Evolutionary conservation across 2,888 invertebrate genomes (phyloP), one percentile per base, ranked within the genome.

Genomic region (Parapristionchus giblindavisi): DNA sequence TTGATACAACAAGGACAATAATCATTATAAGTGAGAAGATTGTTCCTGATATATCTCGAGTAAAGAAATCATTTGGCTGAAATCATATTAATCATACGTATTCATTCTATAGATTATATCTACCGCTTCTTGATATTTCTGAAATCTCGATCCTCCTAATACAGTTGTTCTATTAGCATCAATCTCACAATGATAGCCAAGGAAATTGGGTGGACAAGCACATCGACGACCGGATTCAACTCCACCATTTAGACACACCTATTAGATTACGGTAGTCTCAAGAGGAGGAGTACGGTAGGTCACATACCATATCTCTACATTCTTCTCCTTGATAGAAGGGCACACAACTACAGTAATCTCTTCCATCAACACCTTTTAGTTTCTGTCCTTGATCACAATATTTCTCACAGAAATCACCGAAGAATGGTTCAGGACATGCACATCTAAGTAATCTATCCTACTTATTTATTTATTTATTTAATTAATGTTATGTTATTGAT

Each of bases 11-110:
- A 21, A 85, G 77, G 6, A 85, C 85, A 14, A 85, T 78, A 38
- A 87, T 87, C 87, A 87, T 87, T 27, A 87, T 82, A 21, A 87
- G 77, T 61, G 82, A 82, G 80, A 87, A 87, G 29, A 87, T 85
- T 3, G 87, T 87, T 29, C 87, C 87, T 21, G 84, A 84, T 43
- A 87, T 81, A 76, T 87, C 87, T 6, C 87, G 79, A 43, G 83
- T 84, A 77, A 87, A 87, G 70, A 86, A 78, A 29, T 87, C 87
- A 43, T 77, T 77, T 48, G 77, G 79, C 84, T 86, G 77, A 76
- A 80, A 61, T 21, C 2, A 34, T 6, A 29, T 24, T 14, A n/a
- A 24, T 56, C 6, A 56, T 8, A 56, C n/a, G 6, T 24, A 56
- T n/a, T n/a, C n/a, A n/a, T n/a, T n/a, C n/a, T 11, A 61, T 34